Evolutionary conservation across 1,140 invertebrate species (phyloP), one percentile per base, ranked within the genome.

Genomic region (Drosophila kikkawai): DNA sequence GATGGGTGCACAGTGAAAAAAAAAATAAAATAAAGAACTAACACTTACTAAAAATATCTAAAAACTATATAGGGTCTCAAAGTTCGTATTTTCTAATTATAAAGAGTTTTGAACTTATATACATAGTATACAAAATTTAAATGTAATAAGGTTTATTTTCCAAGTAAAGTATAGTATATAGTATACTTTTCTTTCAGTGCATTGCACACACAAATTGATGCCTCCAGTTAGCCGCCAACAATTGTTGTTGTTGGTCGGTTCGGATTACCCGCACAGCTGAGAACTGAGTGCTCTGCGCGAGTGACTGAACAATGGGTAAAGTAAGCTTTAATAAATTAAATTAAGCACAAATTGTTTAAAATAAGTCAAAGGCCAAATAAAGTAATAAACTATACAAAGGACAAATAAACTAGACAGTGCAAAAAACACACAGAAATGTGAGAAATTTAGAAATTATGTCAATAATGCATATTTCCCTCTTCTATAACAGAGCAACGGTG

Each of bases 201-300:
- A 1, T 9, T 32, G 13, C 37, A 34, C 42, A 65, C 59, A 61
- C 34, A 45, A 48, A 66, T 65, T 68, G 60, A 66, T 50, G 44
- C 45, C 68, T 32, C 32, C 29, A 60, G 47, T 74, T 37, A 69
- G n/a, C 32, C 37, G 19, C 39, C 63, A 15, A 55, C 5, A 26
- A 34, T 47, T 69, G 15, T 34, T 44, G 51, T 67, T 75, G 48
- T 63, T 48, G 58, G 36, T 55, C 29, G 70, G 34, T 19, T 76
- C 53, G 65, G 61, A 77, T 77, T 77, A 75, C 71, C 63, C 51
- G 39, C 37, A 48, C 69, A 75, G 42, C 37, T 48, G 41, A 36
- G 48, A 39, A 74, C 51, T 13, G 26, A 41, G 69, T 34, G 41
- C 15, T 36, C 17, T 15, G n/a, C 42, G 64, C 59, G 7, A 67